Percentiles rank a stretch among this genome's conserved stretches.
phyloP scores from a whole-genome alignment of 2,113 vertebrate genomes.

The Hyperoodon ampullatus region DNA sequence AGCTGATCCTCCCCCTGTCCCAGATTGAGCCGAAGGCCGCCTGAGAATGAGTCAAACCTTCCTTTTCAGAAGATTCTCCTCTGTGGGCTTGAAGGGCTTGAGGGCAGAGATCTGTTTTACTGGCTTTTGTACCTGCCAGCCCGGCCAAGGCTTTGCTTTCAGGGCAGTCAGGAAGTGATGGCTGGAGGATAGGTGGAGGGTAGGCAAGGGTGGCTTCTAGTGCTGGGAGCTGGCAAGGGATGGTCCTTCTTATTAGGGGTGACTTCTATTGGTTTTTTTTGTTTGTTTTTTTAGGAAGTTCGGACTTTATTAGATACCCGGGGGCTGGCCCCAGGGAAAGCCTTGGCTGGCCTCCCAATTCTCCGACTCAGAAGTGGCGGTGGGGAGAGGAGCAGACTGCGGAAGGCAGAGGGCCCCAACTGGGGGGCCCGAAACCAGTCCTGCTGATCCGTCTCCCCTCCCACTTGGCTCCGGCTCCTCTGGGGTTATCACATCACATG shows the following conservation, averaged over 20 bases:
- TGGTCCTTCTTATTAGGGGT: not conserved
- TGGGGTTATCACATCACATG: constrained; percentile 87
- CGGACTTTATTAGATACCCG: constrained; percentile 54
- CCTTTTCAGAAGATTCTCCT: not conserved
- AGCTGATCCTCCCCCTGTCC: not conserved
- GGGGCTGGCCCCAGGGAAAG: not conserved
- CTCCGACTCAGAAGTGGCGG: not conserved
- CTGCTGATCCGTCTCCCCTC: not conserved
- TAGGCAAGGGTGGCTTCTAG: not conserved
- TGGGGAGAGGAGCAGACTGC: not conserved
- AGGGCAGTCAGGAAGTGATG: not conserved
- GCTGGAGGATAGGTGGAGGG: not conserved
- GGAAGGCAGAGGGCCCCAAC: not conserved
- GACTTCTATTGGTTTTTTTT: not conserved
- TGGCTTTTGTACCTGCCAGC: not conserved
- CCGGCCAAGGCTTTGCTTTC: not conserved
- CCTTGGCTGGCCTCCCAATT: not conserved
- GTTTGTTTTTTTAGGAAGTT: not conserved
- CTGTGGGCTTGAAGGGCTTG: not conserved
- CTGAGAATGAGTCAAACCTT: not conserved
- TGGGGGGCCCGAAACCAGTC: not conserved
- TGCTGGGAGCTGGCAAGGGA: not conserved
- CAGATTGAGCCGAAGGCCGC: not conserved
- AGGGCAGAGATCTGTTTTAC: not conserved
- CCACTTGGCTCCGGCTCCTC: not conserved